Evolutionary conservation across 2,113 vertebrate species (phyloP).

Genomic region (Lucifuga dentata): DNA sequence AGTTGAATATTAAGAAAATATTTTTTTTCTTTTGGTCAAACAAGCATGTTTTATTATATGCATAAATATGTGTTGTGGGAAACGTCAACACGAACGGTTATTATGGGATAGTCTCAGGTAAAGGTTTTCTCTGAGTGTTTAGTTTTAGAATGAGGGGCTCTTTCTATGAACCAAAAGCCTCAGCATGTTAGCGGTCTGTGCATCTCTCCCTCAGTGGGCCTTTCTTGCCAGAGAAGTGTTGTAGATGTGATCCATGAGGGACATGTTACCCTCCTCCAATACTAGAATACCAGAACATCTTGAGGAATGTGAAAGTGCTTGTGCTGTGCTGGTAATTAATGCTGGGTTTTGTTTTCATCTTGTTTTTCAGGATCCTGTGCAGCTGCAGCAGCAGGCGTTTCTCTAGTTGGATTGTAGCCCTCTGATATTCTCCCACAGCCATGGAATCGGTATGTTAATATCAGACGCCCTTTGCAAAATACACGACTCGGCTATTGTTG

Average conservation of each 20-base stretch:
- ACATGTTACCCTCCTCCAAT: slow-evolving; percentile 34
- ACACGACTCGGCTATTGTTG: too few relatives aligned
- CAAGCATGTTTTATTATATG: too few relatives aligned
- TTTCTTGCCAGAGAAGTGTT: slow-evolving; percentile 11
- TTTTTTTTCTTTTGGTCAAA: too few relatives aligned
- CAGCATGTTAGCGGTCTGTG: too few relatives aligned
- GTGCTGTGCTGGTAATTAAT: slow-evolving; percentile 62
- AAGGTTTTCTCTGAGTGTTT: too few relatives aligned
- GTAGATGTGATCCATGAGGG: slow-evolving; percentile 25
- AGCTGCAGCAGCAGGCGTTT: slow-evolving; percentile 74
- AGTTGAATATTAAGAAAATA: too few relatives aligned
- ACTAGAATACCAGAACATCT: neutral
- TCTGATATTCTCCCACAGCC: slow-evolving; percentile 84
- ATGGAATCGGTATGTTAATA: slow-evolving; percentile 96
- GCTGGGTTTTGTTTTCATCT: slow-evolving; percentile 48
- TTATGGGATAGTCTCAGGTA: too few relatives aligned
- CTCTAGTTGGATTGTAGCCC: slow-evolving; percentile 86
- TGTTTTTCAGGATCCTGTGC: slow-evolving; percentile 85
- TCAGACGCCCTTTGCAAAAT: too few relatives aligned
- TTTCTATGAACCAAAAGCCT: too few relatives aligned
- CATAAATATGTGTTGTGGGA: too few relatives aligned
- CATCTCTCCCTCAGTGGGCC: neutral
- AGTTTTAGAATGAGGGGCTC: too few relatives aligned
- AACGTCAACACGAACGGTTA: too few relatives aligned
- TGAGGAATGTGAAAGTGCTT: slow-evolving; percentile 58